Conservation (phyloP, 2,888 invertebrate genomes). For the Andrena trimmerana region DNA sequence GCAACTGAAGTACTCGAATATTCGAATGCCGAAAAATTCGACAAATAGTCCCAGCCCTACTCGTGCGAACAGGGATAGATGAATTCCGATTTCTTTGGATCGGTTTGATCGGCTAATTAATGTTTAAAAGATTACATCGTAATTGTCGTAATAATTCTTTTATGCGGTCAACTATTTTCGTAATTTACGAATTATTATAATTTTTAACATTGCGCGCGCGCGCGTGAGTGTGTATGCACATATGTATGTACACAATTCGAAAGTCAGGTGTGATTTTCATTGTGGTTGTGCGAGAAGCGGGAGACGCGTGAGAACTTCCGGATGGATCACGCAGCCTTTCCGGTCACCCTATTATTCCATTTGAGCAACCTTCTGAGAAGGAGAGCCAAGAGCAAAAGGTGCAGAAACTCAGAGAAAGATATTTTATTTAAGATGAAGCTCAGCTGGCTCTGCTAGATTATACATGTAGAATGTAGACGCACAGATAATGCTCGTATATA, state of each 20-base stretch:
- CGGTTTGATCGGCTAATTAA: too few species aligned
- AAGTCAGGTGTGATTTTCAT: slow-evolving; percentile 85
- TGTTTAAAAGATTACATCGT: too few species aligned
- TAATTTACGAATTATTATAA: too few species aligned
- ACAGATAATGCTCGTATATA: too few species aligned
- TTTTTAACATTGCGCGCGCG: not conserved
- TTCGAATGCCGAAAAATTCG: too few species aligned
- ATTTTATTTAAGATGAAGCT: not conserved
- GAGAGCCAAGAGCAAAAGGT: slow-evolving; percentile 28
- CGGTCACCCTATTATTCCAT: slow-evolving; percentile 84
- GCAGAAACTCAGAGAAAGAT: slow-evolving; percentile 6
- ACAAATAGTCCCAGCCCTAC: too few species aligned
- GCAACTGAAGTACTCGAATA: too few species aligned
- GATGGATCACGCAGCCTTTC: slow-evolving; percentile 83
- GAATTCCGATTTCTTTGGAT: too few species aligned
- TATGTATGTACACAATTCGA: slow-evolving; percentile 64
- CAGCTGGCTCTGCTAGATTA: too few species aligned
- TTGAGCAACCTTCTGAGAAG: slow-evolving; percentile 64
- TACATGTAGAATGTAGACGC: too few species aligned
- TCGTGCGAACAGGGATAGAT: not conserved
- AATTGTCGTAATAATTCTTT: too few species aligned
- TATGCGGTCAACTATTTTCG: too few species aligned
- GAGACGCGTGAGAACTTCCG: slow-evolving; percentile 85
- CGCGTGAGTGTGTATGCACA: not conserved
- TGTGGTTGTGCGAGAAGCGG: slow-evolving; percentile 84